These are phyloP conservation scores for Orientallactaga bullata DNA, from an alignment of 2,113 vertebrate species.

Conservation along the genomic window DNA sequence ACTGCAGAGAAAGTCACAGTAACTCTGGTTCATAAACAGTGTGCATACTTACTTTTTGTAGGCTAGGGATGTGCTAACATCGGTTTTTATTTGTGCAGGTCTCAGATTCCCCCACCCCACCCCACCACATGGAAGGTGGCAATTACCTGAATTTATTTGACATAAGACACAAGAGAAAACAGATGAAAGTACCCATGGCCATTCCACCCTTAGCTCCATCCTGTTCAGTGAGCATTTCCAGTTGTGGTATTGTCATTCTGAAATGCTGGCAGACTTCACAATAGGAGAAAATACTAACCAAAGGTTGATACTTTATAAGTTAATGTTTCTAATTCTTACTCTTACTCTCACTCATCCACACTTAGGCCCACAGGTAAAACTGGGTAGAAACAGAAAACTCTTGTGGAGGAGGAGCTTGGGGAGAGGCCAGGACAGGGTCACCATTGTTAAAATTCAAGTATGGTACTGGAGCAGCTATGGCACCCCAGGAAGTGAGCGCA, in stretches of 20 bases:
- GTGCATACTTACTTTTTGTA: not conserved
- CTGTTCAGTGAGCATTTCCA: not conserved
- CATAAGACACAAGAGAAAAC: not conserved
- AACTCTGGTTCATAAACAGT: not conserved
- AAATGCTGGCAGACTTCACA: constrained; percentile 9
- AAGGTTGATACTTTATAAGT: not conserved
- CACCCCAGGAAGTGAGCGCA: constrained; percentile 60
- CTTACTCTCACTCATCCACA: not conserved
- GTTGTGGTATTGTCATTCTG: not conserved
- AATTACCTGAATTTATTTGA: constrained; percentile 11
- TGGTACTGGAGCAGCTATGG: not conserved
- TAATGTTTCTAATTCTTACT: not conserved
- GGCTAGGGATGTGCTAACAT: not conserved
- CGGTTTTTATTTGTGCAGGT: constrained; percentile 26
- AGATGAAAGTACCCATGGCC: not conserved
- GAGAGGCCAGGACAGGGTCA: not conserved
- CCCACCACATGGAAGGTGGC: not conserved
- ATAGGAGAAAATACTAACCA: not conserved
- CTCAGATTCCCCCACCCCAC: not conserved
- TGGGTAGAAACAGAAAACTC: not conserved
- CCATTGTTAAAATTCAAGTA: constrained; percentile 70
- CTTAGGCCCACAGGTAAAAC: not conserved
- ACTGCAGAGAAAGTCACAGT: not conserved
- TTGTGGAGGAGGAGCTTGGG: not conserved
- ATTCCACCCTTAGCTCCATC: not conserved